Evolutionary conservation across 2,797 vertebrate species (phyloP), one percentile per base, ranked within the genome.

Genomic region (Neosalanx taihuensis): DNA sequence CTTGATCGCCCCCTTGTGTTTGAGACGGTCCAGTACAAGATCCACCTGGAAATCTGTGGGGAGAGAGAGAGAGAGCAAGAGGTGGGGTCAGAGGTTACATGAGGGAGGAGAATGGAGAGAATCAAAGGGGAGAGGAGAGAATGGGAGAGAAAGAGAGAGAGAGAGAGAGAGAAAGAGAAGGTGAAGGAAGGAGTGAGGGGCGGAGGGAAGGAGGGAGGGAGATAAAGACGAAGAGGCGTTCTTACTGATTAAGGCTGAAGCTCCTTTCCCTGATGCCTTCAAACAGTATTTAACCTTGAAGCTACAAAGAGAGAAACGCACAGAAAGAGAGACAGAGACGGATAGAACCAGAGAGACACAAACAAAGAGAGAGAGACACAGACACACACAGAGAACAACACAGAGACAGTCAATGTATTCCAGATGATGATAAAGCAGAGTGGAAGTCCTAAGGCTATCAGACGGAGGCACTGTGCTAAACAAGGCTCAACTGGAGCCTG

Each of bases 281-380:
- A 95, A 86, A 79, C 94, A 95, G 85, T 93, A 95, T 56, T 89
- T 92, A 0, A 95, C 93, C 70, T 90, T 89, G 84, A 95, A 95
- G 79, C 93, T 94, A 84, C 72, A 77, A 9, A 18, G 15, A 49
- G 7, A 13, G 7, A 12, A 3, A 37, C 13, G 35, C 9, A 59
- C 12, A 35, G 13, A 23, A 3, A 31, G 6, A 58, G 1, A 69
- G n/a, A 18, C 9, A 49, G 6, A 6, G 33, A 12, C 2, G 26
- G 20, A 57, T 20, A 59, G 9, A 33, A 5, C 12, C 2, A 18
- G 20, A 56, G 7, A 29, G 23, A 33, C 10, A 57, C 26, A 33
- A 0, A 53, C 46, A 68, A 10, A 68, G 2, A 57, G 10, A 23
- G 23, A 30, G 53, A 57, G 17, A 17, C 5, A 23, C 4, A 58